phyloP scores from a whole-genome alignment of 2,797 vertebrate genomes.

The Siniperca undulata region DNA sequence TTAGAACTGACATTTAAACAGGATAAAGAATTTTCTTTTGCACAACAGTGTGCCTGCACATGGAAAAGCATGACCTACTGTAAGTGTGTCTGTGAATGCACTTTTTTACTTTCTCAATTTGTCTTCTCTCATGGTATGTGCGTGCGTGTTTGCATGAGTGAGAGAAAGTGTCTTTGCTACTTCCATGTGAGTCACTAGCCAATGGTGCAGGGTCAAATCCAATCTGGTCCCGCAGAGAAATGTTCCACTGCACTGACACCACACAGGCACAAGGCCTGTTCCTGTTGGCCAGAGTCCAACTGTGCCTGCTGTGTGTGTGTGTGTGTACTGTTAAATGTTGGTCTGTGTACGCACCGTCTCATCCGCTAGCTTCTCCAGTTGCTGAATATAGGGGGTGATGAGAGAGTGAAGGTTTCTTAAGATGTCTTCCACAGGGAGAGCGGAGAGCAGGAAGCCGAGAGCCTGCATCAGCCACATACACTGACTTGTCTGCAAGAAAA shows the following conservation, averaged over 20 bases:
- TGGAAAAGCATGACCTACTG: conserved; percentile 40
- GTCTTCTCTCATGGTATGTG: conserved; percentile 19
- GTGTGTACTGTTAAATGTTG: conserved; percentile 8
- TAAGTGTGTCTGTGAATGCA: conserved; percentile 15
- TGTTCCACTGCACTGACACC: conserved; percentile 81
- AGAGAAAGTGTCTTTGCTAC: conserved; percentile 52
- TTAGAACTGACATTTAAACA: conserved; percentile 61
- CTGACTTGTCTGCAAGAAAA: conserved; percentile 92
- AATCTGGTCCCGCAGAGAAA: conserved; percentile 87
- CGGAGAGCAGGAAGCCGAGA: conserved; percentile 97
- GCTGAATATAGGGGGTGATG: conserved; percentile 99
- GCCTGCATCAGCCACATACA: conserved; percentile 99
- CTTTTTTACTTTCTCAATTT: conserved; percentile 30
- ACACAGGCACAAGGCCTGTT: conserved; percentile 78
- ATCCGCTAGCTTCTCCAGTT: conserved; percentile 96
- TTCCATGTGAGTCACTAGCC: conserved; percentile 72
- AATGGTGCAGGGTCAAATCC: conserved; percentile 77
- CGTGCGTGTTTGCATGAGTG: conserved; percentile 19
- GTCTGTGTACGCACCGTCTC: conserved; percentile 88
- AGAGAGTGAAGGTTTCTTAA: conserved; percentile 97
- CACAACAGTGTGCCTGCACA: conserved; percentile 15
- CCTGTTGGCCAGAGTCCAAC: conserved; percentile 74
- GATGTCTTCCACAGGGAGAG: conserved; percentile 97
- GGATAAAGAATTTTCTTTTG: conserved; percentile 29
- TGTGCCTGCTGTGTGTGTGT: conserved; percentile 28